These are phyloP conservation scores for Platypus cylindrus DNA, from an alignment of 2,888 invertebrate genomes.

Conservation along the genomic window DNA sequence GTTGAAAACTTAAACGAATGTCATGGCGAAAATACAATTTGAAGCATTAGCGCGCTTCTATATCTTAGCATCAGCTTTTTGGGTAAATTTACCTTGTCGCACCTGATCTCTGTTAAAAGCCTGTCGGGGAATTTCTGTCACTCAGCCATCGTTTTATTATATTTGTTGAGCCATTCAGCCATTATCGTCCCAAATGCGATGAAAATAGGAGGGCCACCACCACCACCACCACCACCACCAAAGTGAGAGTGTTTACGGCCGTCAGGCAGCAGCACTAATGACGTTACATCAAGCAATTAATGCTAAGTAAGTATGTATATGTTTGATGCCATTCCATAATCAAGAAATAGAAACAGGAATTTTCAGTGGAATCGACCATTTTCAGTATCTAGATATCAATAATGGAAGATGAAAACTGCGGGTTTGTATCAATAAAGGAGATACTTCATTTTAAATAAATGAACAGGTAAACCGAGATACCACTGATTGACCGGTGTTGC, in stretches of 20 bases:
- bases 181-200: constrained; percentile 8
- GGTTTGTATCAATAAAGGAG: no score
- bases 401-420: constrained; percentile 23
- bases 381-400: no score
- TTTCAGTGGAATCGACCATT: constrained; percentile 19
- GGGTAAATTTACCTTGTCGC: constrained; percentile 6
- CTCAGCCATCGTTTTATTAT: constrained; percentile 13
- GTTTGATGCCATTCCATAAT: constrained; percentile 19
- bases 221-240: background rate
- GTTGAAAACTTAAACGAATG: no score
- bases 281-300: constrained; percentile 27
- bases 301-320: constrained; percentile 27
- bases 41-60: constrained; percentile 1
- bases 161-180: constrained; percentile 14
- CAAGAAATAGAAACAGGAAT: constrained; percentile 25
- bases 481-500: no score
- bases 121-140: constrained; percentile 11
- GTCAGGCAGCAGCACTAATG: constrained; percentile 26
- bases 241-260: constrained; percentile 9
- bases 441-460: no score
- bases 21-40: no score
- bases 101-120: constrained; percentile 15
- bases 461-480: no score
- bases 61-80: no score
- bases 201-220: constrained; percentile 8